Percentiles rank a stretch among this genome's conserved stretches.
Conservation (phyloP, 2,113 vertebrate genomes). For the Syngnathus typhle region DNA sequence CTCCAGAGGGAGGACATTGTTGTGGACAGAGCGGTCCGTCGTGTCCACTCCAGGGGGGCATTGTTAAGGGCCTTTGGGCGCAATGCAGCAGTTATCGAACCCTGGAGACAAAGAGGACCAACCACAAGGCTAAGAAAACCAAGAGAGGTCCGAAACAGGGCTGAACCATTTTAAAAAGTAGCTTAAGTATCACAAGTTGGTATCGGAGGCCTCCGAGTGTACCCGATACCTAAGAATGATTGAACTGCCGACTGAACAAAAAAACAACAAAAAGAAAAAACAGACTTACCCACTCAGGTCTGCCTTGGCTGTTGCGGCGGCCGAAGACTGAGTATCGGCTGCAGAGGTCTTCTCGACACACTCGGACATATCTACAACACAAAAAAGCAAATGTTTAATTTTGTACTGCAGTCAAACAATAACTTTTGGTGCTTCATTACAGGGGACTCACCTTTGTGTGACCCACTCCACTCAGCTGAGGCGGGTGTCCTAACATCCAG, state of each 20-base stretch:
- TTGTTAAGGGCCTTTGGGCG: constrained; percentile 85
- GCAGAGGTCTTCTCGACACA: constrained; percentile 41
- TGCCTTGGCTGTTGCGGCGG: constrained; percentile 31
- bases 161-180: background rate
- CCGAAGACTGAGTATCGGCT: constrained; percentile 34
- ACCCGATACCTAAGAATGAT: no score
- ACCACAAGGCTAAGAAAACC: no score
- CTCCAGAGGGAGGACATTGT: constrained; percentile 22
- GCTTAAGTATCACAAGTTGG: background rate
- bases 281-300: constrained; percentile 64
- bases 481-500: constrained; percentile 46
- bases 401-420: no score
- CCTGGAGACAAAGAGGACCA: constrained; percentile 61
- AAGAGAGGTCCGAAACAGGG: constrained; percentile 6
- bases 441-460: constrained; percentile 44
- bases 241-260: no score
- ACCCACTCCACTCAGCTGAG: constrained; percentile 69
- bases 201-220: no score
- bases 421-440: no score
- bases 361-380: constrained; percentile 35
- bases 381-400: background rate
- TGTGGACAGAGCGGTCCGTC: constrained; percentile 64
- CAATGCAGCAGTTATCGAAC: constrained; percentile 84
- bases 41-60: constrained; percentile 88
- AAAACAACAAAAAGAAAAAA: no score